Conservation (phyloP, 2,113 vertebrate genomes). For the Otocyon megalotis region DNA sequence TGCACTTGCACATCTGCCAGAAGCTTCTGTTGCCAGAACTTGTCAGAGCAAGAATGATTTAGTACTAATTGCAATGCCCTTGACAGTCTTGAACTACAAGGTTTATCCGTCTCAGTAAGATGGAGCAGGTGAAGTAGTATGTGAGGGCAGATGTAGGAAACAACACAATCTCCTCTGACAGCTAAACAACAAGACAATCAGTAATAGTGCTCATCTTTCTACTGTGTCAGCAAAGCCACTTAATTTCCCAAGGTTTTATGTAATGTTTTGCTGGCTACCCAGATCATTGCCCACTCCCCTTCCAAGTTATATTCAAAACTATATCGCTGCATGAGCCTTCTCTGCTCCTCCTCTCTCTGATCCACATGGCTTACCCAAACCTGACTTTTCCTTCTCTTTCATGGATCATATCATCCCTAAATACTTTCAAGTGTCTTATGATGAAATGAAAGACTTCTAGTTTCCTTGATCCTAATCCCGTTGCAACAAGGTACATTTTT, state of each 20-base stretch:
- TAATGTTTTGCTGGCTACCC: not conserved
- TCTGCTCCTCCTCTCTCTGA: not conserved
- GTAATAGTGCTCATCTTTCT: conserved; percentile 14
- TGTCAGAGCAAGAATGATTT: conserved; percentile 58
- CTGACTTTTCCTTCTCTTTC: conserved; percentile 61
- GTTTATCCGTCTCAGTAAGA: conserved; percentile 59
- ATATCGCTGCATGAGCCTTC: not conserved
- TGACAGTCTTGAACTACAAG: conserved; percentile 55
- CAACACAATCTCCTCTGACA: conserved; percentile 21
- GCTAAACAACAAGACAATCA: conserved; percentile 45
- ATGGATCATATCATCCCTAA: conserved; percentile 27
- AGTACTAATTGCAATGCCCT: conserved; percentile 70
- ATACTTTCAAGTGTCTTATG: conserved; percentile 16
- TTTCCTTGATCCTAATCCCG: conserved; percentile 62
- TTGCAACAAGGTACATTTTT: conserved; percentile 59
- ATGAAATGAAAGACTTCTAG: conserved; percentile 30
- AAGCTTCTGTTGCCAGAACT: conserved; percentile 61
- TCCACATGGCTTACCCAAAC: not conserved
- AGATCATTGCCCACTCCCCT: not conserved
- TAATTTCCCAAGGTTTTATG: not conserved
- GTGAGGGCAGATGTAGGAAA: conserved; percentile 3
- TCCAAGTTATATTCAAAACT: not conserved
- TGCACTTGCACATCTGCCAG: conserved; percentile 49
- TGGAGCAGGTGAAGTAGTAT: not conserved
- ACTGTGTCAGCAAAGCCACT: not conserved